A percentile compares a stretch with the other conserved stretches of the same genome.
Conservation (phyloP, 1,140 invertebrate genomes). For the Cydia strobilella region DNA sequence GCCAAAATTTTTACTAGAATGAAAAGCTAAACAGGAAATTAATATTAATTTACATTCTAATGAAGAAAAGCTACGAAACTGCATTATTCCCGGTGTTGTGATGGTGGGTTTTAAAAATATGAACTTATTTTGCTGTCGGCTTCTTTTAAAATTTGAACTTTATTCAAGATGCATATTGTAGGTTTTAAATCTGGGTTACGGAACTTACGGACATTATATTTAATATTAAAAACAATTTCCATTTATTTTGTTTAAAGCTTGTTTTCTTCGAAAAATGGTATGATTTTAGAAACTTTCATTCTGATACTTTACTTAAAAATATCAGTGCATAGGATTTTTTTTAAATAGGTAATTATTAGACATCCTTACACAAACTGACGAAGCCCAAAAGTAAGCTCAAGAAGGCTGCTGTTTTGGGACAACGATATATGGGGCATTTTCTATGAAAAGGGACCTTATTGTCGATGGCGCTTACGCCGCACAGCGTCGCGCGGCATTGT, state of each 20-base stretch:
- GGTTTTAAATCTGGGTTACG: neutral
- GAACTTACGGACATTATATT: neutral
- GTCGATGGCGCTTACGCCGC: too few species aligned
- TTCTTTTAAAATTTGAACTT: neutral
- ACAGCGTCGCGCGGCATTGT: too few species aligned
- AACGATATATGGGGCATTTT: too few species aligned
- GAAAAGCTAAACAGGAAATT: neutral
- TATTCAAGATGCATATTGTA: neutral
- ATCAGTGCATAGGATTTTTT: too few species aligned
- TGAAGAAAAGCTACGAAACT: slow-evolving; percentile 16
- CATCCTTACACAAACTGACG: too few species aligned
- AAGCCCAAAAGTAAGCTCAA: too few species aligned
- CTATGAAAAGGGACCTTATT: too few species aligned
- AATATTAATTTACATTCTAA: neutral
- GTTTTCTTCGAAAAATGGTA: too few species aligned
- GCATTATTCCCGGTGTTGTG: neutral
- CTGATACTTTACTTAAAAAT: too few species aligned
- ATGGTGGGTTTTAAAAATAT: neutral
- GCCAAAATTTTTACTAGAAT: neutral
- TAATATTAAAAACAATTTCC: neutral
- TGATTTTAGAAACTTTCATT: too few species aligned
- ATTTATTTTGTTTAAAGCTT: neutral
- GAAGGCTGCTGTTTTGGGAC: too few species aligned
- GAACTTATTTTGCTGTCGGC: neutral
- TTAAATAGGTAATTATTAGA: too few species aligned